Base-by-base conservation (phyloP, 2,797 vertebrate genomes). In the Cryptoblepharus egeriae region DNA sequence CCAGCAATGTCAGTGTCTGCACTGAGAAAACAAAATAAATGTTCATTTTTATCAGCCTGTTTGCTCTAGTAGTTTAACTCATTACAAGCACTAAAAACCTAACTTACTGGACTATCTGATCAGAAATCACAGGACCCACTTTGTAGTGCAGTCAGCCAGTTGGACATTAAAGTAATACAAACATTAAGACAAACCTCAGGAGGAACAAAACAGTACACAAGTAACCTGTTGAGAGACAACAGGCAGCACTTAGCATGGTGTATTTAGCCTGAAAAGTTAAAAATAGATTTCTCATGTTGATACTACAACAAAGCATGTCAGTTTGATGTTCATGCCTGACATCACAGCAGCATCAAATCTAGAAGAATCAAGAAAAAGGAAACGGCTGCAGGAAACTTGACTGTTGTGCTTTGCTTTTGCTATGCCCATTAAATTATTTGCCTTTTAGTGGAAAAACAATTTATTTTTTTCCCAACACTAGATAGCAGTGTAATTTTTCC, bases 1-100 rank as follows among this genome's bases (percentile, higher is more conserved):
- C 79, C 80, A 91, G 87, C 77, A 83, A 80, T 80, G 91, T 89
- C 90, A 88, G 35, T 88, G 73, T 92, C 92, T 79, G 81, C 88
- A 88, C 55, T 61, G 77, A 92, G 90, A 80, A 91, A 94, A 92
- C 35, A 86, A 91, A 91, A 85, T 69, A 64, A 71, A 87, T 86
- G 67, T 88, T 24, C 57, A 58, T 22, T 58, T 58, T 58, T 83
- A n/a, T 65, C 88, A 87, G 81, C 86, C 55, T 52, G 77, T 80
- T 80, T 89, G 79, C 67, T 81, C 67, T 20, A 65, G 73, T 88
- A 80, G 83, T 39, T 30, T 77, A 52, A 77, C 37, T 22, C 69
- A 74, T 22, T 75, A 55, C 79, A 52, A 81, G 71, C 26, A 55
- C 15, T 49, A 10, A 74, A 82, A 89, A 88, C 13, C 3, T 35